Base-by-base conservation (phyloP, 1,140 invertebrate genomes). In the Drosophila repletoides region DNA sequence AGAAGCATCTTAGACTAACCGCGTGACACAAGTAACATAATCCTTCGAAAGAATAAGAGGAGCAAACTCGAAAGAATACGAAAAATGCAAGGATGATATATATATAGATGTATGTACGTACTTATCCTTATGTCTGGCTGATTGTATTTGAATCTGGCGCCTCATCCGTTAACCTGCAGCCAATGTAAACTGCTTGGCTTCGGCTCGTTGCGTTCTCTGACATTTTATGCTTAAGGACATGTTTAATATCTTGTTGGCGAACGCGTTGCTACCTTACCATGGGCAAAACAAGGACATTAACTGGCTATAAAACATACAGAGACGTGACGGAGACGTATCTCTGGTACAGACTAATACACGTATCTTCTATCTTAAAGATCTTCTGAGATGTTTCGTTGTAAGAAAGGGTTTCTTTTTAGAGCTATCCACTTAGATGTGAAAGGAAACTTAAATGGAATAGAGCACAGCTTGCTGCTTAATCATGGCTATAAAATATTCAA, bases 221-320 rank as follows among this genome's bases (percentile, higher is more conserved):
- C 77, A 81, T 83, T 81, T 83, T 81, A 70, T 72, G 79, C 75
- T 84, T 75, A 75, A 84, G 79, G 74, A 79, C 80, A 86, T 75
- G 67, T 81, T 84, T 79, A 80, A 80, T 86, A 80, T 84, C 75
- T 63, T 60, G 41, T 61, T 58, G 55, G 79, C 21, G 33, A 38
- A 14, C 22, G 26, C 46, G 14, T 26, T 34, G n/a, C 17, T 36
- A 24, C 33, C 9, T n/a, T n/a, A n/a, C n/a, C n/a, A n/a, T n/a
- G n/a, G n/a, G n/a, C n/a, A n/a, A n/a, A n/a, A n/a, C n/a, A n/a
- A n/a, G n/a, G n/a, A n/a, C n/a, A n/a, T n/a, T n/a, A n/a, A n/a
- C n/a, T n/a, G n/a, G n/a, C n/a, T n/a, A n/a, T n/a, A n/a, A n/a
- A n/a, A n/a, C n/a, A n/a, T n/a, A n/a, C n/a, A n/a, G n/a, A n/a